Evolutionary conservation across 2,113 vertebrate species (phyloP), one percentile per base, ranked within the genome.

Genomic region (Oncorhynchus tshawytscha): DNA sequence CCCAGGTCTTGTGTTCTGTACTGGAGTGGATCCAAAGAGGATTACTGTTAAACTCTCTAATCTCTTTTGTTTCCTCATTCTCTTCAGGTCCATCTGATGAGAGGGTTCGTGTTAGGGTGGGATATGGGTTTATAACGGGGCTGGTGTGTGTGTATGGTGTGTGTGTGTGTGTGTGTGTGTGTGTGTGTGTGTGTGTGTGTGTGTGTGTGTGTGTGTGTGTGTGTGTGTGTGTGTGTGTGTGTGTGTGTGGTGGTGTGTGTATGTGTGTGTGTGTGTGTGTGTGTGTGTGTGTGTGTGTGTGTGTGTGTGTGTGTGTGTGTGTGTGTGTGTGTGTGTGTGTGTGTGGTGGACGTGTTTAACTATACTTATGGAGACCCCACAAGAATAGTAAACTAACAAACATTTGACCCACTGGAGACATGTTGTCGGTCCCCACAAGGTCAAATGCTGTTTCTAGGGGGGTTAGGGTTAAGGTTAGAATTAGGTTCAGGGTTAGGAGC

Each of bases 31-130:
- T 89, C 90, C 90, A 92, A 73, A 67, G 74, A 48, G 70, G 89
- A 91, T 93, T 92, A 92, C 87, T 72, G 88, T 69, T 90, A 91
- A 91, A 88, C 75, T 77, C 81, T 74, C 31, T 93, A 92, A 93
- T 92, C 88, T 88, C 83, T 70, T 34, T 76, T 91, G 88, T 91
- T 93, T 93, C 92, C 91, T 93, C 84, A 74, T 18, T 39, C 66
- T 18, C 27, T 29, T 68, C 66, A 34, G 66, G 66, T 62, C 66
- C 20, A 16, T 70, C 34, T 70, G 68, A 70, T 70, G 34, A 48
- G 68, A 48, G 68, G 20, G 68, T 70, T 22, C 11, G 68, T 48
- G 60, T n/a, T 70, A 22, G 25, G 45, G 39, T 12, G n/a, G 25
- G 34, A 45, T 24, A 20, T 31, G 13, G 39, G 27, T 64, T 68